Percentiles rank a stretch among this genome's conserved stretches.
Conservation (phyloP, 2,113 vertebrate genomes). For the Lonchura striata region DNA sequence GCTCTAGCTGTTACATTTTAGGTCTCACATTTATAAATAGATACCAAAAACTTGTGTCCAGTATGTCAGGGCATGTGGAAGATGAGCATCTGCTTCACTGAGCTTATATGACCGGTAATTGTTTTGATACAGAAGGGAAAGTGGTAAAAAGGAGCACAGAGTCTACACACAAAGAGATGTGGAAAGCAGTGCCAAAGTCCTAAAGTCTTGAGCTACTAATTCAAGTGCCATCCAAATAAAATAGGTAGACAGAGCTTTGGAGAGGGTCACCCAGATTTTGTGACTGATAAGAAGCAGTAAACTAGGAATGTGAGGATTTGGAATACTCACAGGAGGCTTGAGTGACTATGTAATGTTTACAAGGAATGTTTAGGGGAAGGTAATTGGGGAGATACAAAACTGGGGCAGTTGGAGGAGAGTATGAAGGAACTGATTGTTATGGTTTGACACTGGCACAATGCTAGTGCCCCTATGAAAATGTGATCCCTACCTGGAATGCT, state of each 20-base stretch:
- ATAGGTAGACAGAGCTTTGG: not conserved
- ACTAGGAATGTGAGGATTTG: not conserved
- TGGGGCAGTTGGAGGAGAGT: not conserved
- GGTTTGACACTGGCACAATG: no score
- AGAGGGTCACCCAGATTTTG: not conserved
- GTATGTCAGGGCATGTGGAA: not conserved
- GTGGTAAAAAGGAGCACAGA: not conserved
- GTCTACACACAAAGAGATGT: fast-evolving
- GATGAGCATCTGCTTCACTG: not conserved
- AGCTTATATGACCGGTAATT: not conserved
- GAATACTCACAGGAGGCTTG: fast-evolving
- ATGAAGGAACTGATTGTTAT: not conserved
- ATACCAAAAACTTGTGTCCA: not conserved
- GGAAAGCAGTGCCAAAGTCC: not conserved
- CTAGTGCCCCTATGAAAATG: no score
- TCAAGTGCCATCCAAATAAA: not conserved
- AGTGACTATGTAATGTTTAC: not conserved
- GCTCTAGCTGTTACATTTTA: not conserved
- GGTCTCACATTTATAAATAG: not conserved
- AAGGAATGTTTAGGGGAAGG: not conserved
- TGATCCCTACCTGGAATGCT: no score
- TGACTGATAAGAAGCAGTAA: not conserved
- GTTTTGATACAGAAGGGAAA: not conserved
- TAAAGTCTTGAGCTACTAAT: not conserved
- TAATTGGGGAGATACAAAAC: not conserved